Base-by-base conservation (phyloP, 2,888 invertebrate species). In the Drosophila picticornis region DNA sequence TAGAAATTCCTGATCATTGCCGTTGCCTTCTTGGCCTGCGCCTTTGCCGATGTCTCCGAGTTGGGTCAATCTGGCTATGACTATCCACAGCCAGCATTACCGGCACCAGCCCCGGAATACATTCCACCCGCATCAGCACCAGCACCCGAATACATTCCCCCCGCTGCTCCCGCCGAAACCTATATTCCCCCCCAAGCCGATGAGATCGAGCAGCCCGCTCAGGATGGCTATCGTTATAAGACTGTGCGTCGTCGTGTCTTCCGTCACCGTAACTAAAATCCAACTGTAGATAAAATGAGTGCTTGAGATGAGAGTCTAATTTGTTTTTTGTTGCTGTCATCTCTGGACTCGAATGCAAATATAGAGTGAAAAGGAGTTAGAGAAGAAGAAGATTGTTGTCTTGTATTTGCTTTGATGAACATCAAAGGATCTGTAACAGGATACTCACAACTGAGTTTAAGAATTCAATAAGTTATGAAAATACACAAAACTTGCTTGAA, bases 1-100 rank as follows among this genome's bases (percentile, higher is more conserved):
- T 19, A 88, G 88, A 91, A 91, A 88, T 91, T 88, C 86, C 38
- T 86, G 0, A 83, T 88, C 52, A 70, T 91, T 71, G 91, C 89
- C 63, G 77, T 91, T 55, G 91, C 91, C 70, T 83, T 88, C 27
- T 27, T 91, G 91, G 88, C 88, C 68, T 88, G 89, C 68, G 91
- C 81, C 52, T 75, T 77, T 4, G 88, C 88, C 36, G 88, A 88
- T 78, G 88, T 88, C 29, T 88, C 88, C 7, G 91, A 88, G 51
- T 40, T 91, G 34, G 69, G 61, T 9, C 70, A 74, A 46, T 48
- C 85, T 2, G 87, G 88, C 52, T 91, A 91, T 31, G 81, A 91
- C 29, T 88, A 88, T 31, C 71, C 58, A 3, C 77, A 83, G 69
- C 80, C 86, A 0, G 80, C 90, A 19, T 52, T 72, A 32, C 73